Evolutionary conservation across 2,888 invertebrate species (phyloP).

Genomic region (Drosophila borborema): DNA sequence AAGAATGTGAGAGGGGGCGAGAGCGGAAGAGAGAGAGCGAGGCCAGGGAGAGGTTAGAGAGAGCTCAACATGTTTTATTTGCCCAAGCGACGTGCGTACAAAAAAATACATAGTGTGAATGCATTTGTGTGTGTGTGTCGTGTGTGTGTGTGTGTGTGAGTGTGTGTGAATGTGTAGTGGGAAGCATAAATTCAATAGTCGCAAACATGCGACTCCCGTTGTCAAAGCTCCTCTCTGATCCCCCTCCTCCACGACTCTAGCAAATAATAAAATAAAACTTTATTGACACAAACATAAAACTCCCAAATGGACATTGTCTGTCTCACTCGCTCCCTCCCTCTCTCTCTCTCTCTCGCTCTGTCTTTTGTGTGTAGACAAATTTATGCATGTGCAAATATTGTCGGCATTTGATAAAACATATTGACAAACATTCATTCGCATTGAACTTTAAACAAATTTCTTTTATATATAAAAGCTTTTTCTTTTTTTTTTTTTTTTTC

Average conservation of each 20-base stretch:
- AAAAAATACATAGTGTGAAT: constrained; percentile 16
- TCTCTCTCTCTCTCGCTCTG: not conserved
- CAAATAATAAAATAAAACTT: constrained; percentile 79
- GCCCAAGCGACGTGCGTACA: constrained; percentile 59
- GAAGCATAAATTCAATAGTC: constrained; percentile 71
- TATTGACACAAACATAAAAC: constrained; percentile 77
- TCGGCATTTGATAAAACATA: constrained; percentile 74
- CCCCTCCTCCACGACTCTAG: constrained; percentile 11
- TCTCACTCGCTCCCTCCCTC: constrained; percentile 2
- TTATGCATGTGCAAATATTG: constrained; percentile 73
- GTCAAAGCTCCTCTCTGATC: constrained; percentile 22
- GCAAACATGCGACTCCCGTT: constrained; percentile 61
- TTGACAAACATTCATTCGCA: constrained; percentile 79
- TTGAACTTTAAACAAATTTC: constrained; percentile 71
- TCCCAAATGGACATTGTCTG: constrained; percentile 59
- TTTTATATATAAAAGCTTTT: constrained; percentile 13
- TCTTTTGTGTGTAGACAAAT: constrained; percentile 53
- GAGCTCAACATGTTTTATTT: constrained; percentile 77
- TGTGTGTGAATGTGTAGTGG: constrained; percentile 29
- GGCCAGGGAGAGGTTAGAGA: not conserved
- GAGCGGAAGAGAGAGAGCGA: not conserved
- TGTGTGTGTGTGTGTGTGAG: constrained; percentile 23
- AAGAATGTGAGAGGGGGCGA: constrained; percentile 17
- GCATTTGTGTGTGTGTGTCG: constrained; percentile 17
- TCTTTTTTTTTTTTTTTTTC: no score